A percentile compares a stretch with the other conserved stretches of the same genome.
phyloP scores from a whole-genome alignment of 2,797 vertebrate genomes.

The Platalea minor region DNA sequence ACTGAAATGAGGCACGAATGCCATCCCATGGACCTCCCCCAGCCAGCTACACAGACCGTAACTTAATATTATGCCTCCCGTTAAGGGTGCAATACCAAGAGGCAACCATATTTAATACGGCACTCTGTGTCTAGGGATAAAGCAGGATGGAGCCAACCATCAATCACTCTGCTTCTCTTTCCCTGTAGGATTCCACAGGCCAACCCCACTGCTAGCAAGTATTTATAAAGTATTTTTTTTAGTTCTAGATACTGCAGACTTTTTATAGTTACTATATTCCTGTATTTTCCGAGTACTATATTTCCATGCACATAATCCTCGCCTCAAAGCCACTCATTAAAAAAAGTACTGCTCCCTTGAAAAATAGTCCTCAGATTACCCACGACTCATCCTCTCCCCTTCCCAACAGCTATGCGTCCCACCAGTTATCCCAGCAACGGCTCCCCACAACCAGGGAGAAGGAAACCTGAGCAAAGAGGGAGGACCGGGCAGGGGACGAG shows the following conservation, averaged over 20 bases:
- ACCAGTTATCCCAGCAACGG: neutral
- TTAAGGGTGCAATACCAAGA: neutral
- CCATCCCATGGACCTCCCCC: neutral
- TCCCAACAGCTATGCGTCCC: neutral
- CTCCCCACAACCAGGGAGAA: neutral
- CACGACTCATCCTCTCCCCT: neutral
- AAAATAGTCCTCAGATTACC: neutral
- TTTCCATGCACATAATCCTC: neutral
- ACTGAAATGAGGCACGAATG: neutral
- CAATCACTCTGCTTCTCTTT: slow-evolving; percentile 2
- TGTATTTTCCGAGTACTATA: neutral
- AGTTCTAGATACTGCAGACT: neutral
- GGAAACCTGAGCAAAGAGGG: neutral
- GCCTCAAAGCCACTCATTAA: slow-evolving; percentile 12
- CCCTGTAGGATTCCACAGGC: slow-evolving; percentile 9
- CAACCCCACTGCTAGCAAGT: neutral
- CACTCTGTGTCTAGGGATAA: neutral
- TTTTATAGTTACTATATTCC: neutral
- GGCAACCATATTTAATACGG: slow-evolving; percentile 1
- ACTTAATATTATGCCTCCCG: slow-evolving; percentile 1
- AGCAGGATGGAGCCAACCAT: slow-evolving; percentile 16
- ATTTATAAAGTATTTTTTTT: slow-evolving; percentile 42
- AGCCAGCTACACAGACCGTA: neutral
- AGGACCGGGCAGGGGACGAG: neutral
- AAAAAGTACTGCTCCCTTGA: neutral